Base-by-base conservation (phyloP, 2,888 invertebrate genomes). In the Drosophila greeni region DNA sequence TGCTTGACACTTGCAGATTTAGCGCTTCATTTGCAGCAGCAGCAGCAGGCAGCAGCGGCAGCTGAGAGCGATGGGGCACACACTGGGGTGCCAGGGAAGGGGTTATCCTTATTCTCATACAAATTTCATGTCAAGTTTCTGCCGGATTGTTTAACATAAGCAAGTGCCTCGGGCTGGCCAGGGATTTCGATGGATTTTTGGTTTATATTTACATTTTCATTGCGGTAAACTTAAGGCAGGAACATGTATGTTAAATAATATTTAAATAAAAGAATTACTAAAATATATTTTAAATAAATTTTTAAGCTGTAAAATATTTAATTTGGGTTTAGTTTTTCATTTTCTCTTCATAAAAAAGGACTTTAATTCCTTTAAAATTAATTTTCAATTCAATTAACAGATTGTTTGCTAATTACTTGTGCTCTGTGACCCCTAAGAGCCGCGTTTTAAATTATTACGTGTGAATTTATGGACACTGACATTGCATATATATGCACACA, bases 1-100 rank as follows among this genome's bases (percentile, higher is more conserved):
- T 58, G 73, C 68, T 72, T 79, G 79, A 73, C 76, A 79, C 76
- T 76, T 74, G 67, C 75, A 72, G 77, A 77, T 77, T 76, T 75
- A 77, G 75, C 64, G 68, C 75, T 75, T 73, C 75, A 75, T 77
- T 76, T 76, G 78, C 77, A 61, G 62, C 68, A 53, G 39, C 45
- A 56, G 61, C 65, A n/a, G n/a, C n/a, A n/a, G n/a, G 62, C 68
- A 53, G 39, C 29, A 58, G 61, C 65, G 36, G 52, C 62, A 66
- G 45, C 57, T 66, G 66, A 51, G 40, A 51, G 58, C 45, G 66
- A 51, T 56, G 45, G 56, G 45, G 55, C 58, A 40, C 24, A 54
- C 26, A 47, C 23, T 37, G 26, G 12, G 26, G 29, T 16, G 34
- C 42, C n/a, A 9, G 20, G n/a, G 14, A 11, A 5, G 20, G 29